These are phyloP conservation scores for Anomalospiza imberbis DNA, from an alignment of 2,797 vertebrate genomes.

Conservation along the genomic window DNA sequence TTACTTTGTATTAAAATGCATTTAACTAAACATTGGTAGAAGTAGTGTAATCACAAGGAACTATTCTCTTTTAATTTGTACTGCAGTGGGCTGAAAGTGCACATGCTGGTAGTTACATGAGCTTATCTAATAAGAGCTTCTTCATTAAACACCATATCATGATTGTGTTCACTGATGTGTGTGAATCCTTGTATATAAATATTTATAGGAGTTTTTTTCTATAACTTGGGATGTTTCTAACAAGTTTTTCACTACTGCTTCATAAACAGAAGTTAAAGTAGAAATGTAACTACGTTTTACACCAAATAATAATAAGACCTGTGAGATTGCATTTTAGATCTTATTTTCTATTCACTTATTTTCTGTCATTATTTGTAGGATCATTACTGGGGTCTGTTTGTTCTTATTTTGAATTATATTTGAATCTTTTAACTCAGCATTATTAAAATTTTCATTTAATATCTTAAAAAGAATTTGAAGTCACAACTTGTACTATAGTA, in stretches of 20 bases:
- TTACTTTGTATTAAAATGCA: neutral
- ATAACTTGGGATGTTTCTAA: neutral
- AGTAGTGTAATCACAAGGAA: neutral
- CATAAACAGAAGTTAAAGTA: neutral
- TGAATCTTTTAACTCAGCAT: neutral
- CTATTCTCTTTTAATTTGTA: neutral
- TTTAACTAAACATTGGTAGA: neutral
- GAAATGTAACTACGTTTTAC: neutral
- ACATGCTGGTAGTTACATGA: neutral
- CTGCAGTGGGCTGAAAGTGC: neutral
- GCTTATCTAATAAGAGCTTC: neutral
- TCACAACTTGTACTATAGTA: neutral
- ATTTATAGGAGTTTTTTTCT: neutral
- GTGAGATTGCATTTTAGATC: neutral
- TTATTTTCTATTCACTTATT: neutral
- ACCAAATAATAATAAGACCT: neutral
- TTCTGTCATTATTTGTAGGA: neutral
- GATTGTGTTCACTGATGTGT: neutral
- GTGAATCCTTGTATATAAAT: neutral
- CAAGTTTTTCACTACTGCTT: neutral
- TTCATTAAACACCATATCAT: neutral
- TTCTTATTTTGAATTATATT: neutral
- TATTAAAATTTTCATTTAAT: neutral
- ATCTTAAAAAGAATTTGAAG: neutral
- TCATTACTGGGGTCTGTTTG: neutral